Percentiles rank a stretch among this genome's conserved stretches.
These are phyloP conservation scores for Nyctibius grandis DNA, from an alignment of 2,797 vertebrate genomes.

Conservation along the genomic window DNA sequence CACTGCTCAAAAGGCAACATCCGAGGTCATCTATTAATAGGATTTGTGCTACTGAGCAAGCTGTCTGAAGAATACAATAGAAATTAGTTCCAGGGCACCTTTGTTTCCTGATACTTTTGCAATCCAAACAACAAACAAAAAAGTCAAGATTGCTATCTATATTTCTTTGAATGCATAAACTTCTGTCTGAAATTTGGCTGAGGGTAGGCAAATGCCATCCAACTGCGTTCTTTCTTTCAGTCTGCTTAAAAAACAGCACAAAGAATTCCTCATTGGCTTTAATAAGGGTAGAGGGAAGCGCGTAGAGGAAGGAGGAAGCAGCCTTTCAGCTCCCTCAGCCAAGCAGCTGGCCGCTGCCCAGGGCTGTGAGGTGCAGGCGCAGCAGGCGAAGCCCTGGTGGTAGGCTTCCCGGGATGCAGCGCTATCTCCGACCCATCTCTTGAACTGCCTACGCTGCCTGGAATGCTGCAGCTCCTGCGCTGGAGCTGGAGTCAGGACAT, in stretches of 20 bases:
- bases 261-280: background rate
- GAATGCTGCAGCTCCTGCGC: background rate
- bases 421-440: background rate
- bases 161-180: background rate
- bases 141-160: background rate
- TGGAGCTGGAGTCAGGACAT: background rate
- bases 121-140: conserved; percentile 37
- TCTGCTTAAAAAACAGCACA: background rate
- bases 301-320: background rate
- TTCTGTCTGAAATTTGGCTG: conserved; percentile 2
- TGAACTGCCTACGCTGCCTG: background rate
- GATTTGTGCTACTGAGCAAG: conserved; percentile 7
- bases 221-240: background rate
- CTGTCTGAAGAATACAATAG: conserved; percentile 30
- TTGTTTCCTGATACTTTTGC: conserved; percentile 16
- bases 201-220: background rate
- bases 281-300: background rate
- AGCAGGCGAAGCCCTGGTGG: background rate
- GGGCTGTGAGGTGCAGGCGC: background rate
- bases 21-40: conserved; percentile 14
- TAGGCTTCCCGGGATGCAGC: background rate
- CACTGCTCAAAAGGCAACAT: background rate
- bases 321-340: background rate
- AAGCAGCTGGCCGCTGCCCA: background rate
- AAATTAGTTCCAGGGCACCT: conserved; percentile 45